Evolutionary conservation across 2,888 invertebrate species (phyloP).

Genomic region (Watsonalla binaria): DNA sequence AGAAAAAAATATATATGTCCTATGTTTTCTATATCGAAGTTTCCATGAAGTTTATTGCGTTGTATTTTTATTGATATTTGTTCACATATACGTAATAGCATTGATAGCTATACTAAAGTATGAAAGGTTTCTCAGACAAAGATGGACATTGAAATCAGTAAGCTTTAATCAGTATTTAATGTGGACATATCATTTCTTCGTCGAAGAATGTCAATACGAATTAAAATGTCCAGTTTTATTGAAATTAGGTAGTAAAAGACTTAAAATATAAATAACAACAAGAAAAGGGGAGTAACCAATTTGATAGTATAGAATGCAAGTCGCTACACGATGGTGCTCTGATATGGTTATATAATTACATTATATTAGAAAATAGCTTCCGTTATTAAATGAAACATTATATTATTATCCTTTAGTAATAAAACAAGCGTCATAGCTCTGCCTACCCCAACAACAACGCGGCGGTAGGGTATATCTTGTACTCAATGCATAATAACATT

Average conservation of each 20-base stretch:
- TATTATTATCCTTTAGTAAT: slow-evolving; percentile 7
- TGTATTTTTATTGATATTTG: no score
- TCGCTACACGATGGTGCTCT: slow-evolving; percentile 56
- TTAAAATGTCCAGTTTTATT: slow-evolving; percentile 42
- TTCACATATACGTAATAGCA: background rate
- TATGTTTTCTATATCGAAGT: slow-evolving; percentile 29
- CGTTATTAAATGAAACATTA: slow-evolving; percentile 25
- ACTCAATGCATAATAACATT: no score
- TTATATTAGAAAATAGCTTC: slow-evolving; percentile 32
- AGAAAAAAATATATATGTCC: slow-evolving; percentile 20
- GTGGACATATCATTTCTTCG: slow-evolving; percentile 54
- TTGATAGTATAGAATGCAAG: slow-evolving; percentile 23
- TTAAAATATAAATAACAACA: slow-evolving; percentile 27
- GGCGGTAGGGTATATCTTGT: no score
- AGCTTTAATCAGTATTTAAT: slow-evolving; percentile 58
- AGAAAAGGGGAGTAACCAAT: slow-evolving; percentile 40
- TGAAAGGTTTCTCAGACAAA: background rate
- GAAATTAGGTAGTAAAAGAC: slow-evolving; percentile 25
- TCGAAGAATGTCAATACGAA: slow-evolving; percentile 28
- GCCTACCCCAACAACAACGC: no score
- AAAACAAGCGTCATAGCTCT: slow-evolving; percentile 3
- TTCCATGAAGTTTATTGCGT: slow-evolving; percentile 12
- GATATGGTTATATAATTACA: slow-evolving; percentile 54
- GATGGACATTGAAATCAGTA: slow-evolving; percentile 29
- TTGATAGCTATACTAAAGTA: background rate